Evolutionary conservation across 2,888 invertebrate species (phyloP), one percentile per base, ranked within the genome.

Genomic region (Anarsia innoxiella): DNA sequence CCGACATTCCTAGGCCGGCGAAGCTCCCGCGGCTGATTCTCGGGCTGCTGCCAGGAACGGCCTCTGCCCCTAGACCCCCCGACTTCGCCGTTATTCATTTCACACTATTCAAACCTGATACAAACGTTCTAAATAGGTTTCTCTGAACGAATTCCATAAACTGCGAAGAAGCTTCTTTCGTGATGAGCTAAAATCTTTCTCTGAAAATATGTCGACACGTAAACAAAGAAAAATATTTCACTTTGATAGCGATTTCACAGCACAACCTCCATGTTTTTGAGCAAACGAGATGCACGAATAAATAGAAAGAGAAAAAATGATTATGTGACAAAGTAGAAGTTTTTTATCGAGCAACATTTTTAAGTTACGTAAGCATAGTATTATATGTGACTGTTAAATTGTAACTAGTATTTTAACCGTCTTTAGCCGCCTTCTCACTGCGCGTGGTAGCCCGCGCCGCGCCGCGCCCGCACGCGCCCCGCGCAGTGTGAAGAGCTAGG

Each of bases 41-140:
- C 82, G 45, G 75, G 58, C 57, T 82, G 76, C 60, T 75, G 75
- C 82, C 82, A 83, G 51, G 83, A 79, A 55, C 86, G 83, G 63
- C 86, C 86, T 63, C 79, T 78, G 59, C 85, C 82, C 67, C 83
- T 74, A 40, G 82, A 63, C 61, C 77, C 80, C 56, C 84, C 78
- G 56, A 78, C 64, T 47, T 86, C 85, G 55, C 84, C 85, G 82
- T 86, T 85, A 71, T 83, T 85, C 85, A 85, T 86, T 74, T 72
- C 71, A 69, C 50, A 57, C 54, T 51, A 45, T 59, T 59, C 51
- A 42, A 56, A 48, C 49, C 50, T 47, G 48, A 51, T 40, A 56
- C 48, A 46, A 53, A 51, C 48, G 59, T 39, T 53, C 41, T 51
- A 41, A 47, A 48, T 47, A 41, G 55, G 49, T 55, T 57, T 57